A percentile compares a stretch with the other conserved stretches of the same genome.
Evolutionary conservation across 2,888 invertebrate genomes (phyloP).

Genomic region (Lycia hirtaria): DNA sequence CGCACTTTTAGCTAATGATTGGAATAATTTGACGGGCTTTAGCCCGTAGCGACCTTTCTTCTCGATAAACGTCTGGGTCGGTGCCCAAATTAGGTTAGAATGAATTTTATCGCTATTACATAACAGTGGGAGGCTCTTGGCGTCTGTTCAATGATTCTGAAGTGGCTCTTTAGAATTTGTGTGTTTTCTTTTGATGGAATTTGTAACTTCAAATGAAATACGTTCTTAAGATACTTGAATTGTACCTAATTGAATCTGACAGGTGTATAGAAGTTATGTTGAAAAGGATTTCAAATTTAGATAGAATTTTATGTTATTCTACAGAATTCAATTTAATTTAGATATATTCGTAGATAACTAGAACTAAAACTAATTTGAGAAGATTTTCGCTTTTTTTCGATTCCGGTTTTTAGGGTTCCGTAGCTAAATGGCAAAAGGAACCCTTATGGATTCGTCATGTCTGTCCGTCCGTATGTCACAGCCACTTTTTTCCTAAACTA

Average conservation of each 20-base stretch:
- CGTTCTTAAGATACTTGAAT: not conserved
- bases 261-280: not conserved
- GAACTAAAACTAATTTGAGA: too few species aligned
- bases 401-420: too few species aligned
- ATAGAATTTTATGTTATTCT: too few species aligned
- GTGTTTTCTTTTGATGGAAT: slow-evolving; percentile 8
- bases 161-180: slow-evolving; percentile 8
- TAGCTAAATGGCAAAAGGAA: too few species aligned
- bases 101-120: slow-evolving; percentile 22
- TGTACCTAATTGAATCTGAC: not conserved
- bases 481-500: too few species aligned
- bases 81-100: slow-evolving; percentile 24
- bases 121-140: slow-evolving; percentile 14
- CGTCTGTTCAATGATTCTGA: slow-evolving; percentile 16
- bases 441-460: too few species aligned
- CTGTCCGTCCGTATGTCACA: too few species aligned
- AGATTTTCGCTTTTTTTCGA: too few species aligned
- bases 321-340: too few species aligned
- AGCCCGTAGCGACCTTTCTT: slow-evolving; percentile 38
- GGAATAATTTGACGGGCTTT: slow-evolving; percentile 33
- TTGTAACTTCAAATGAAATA: not conserved
- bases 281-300: too few species aligned
- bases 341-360: too few species aligned
- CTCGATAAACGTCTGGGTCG: slow-evolving; percentile 35
- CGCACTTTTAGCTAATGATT: slow-evolving; percentile 39